Evolutionary conservation across 2,888 invertebrate species (phyloP), one percentile per base, ranked within the genome.

Genomic region (Ceramica pisi): DNA sequence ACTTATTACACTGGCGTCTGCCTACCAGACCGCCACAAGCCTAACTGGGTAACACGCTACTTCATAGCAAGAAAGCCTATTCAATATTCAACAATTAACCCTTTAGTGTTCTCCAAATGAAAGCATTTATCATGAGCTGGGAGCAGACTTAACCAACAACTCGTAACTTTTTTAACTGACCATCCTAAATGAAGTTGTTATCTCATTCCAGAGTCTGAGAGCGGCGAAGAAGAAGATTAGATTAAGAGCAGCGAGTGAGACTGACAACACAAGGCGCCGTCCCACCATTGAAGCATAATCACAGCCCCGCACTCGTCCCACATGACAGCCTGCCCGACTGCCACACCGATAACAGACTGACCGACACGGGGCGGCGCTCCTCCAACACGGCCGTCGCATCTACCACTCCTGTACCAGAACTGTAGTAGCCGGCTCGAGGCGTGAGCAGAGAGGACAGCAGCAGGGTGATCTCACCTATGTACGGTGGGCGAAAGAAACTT

Each of bases 191-290:
- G 56, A 10, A 50, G 14, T 12, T 26, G 0, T 60, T 0, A 35
- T 75, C 38, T 70, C 48, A 46, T 92, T 91, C 0, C 93, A 96
- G 96, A 96, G 88, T 96, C 96, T n/a, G 96, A 95, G 89, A 96
- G 96, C 84, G 96, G 96, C 73, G 96, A 96, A 84, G 96, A 96
- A 44, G 96, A 96, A 87, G 96, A 96, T 93, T 96, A 96, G 94
- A 88, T 89, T 95, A 95, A 95, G 94, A 90, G 91, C 95, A 95
- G 95, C 92, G 91, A 93, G 94, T 94, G 95, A 95, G 95, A 95
- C 95, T 95, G 95, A 93, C 91, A 90, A 91, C 86, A 86, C 81
- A 51, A 81, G 73, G 87, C 89, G 86, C 86, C 88, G 86, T 83
- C 83, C 86, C 84, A 79, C 80, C 80, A 82, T 80, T 80, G 78